Conservation (phyloP, 2,888 invertebrate species). For the Choristoneura rosaceana region DNA sequence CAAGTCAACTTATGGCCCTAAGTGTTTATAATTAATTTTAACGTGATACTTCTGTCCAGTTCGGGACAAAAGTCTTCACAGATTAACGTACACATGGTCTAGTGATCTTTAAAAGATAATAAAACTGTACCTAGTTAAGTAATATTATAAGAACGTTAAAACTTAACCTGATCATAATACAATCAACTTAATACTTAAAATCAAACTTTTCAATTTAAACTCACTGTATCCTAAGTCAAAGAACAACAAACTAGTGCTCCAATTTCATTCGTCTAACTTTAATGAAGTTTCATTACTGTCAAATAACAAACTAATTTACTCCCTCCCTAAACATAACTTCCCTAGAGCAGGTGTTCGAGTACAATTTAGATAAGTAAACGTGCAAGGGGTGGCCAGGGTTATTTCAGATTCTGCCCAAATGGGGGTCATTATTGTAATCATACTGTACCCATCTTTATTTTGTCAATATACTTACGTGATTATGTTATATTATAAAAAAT, state of each 20-base stretch:
- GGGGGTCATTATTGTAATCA: constrained; percentile 29
- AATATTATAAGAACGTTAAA: too few species aligned
- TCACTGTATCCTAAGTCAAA: neutral
- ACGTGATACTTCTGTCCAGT: too few species aligned
- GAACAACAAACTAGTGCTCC: neutral
- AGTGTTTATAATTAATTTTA: too few species aligned
- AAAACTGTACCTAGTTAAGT: too few species aligned
- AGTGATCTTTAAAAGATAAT: too few species aligned
- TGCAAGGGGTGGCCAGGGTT: constrained; percentile 19
- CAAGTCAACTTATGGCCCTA: too few species aligned
- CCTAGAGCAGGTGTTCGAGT: constrained; percentile 27
- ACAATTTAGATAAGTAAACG: constrained; percentile 34
- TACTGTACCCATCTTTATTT: constrained; percentile 8
- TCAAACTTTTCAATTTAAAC: neutral
- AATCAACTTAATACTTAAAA: too few species aligned
- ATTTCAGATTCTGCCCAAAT: constrained; percentile 30
- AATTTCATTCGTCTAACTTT: constrained; percentile 1
- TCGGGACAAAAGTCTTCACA: too few species aligned
- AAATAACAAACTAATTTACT: constrained; percentile 23
- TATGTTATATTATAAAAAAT: neutral
- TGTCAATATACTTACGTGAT: neutral
- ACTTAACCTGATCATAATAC: too few species aligned
- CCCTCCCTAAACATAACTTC: constrained; percentile 22
- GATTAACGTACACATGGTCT: too few species aligned
- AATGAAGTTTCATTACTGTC: constrained; percentile 11